Base-by-base conservation (phyloP, 2,797 vertebrate genomes). In the Catamblyrhynchus diadema region DNA sequence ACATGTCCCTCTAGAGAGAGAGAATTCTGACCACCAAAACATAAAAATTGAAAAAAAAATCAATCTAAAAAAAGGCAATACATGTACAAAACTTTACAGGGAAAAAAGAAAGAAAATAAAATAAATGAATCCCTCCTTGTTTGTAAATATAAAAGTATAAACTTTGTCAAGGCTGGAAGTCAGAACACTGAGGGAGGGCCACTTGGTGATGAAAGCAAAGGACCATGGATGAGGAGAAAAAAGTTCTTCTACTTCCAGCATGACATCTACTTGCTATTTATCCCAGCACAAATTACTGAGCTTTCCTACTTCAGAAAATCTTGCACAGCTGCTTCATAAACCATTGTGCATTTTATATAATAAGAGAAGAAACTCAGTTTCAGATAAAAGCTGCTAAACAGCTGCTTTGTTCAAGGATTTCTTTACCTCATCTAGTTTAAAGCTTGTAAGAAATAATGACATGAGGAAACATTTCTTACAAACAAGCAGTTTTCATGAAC, bases 51-150 rank as follows among this genome's bases (percentile, higher is more conserved):
- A 8, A 25, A 37, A 27, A 45, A 51, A 73, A 57, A 14, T 12
- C 4, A 33, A 53, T n/a, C 39, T 54, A 64, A 48, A 53, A 56
- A 30, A 60, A 77, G 21, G 10, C 4, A 37, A 33, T 23, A 39
- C 2, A 71, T 3, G 3, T n/a, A 64, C 14, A 81, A 30, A 56
- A 47, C 3, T 53, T 64, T 23, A 53, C 16, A n/a, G 12, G 13
- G 11, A 47, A 14, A 37, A 56, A 14, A 33, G 41, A 5, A 0
- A 20, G 23, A 47, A 50, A 51, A 28, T 1, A 9, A 25, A 39
- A 14, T 0, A 39, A 69, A 47, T 14, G 4, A 8, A 35, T 27
- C 5, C 2, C 5, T 45, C 14, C 42, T 59, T 30, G 7, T 41
- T 65, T 42, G 25, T 62, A 53, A 41, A 82, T 14, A 41, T 8